Evolutionary conservation across 2,113 vertebrate genomes (phyloP), one percentile per base, ranked within the genome.

Genomic region (Gallinago undulata): DNA sequence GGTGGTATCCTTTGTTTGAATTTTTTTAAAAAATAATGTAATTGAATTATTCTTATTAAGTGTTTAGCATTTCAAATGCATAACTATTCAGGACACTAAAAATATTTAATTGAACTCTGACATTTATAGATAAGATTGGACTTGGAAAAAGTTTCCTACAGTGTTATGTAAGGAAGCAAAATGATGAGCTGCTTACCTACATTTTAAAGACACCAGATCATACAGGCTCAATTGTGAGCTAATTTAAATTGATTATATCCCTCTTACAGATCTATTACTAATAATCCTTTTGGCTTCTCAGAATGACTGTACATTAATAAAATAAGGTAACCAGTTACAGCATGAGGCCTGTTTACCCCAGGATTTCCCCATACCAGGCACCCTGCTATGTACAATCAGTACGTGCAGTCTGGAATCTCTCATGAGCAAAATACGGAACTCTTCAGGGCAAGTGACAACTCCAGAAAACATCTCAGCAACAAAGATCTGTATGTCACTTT

Each of bases 161-260:
- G 10, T 4, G 55, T 70, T 74, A 84, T 37, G 19, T 81, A 75
- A 80, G 56, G 33, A 67, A 96, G 70, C 30, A 94, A 70, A 86
- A 89, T 50, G 59, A 94, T 93, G 91, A 92, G 60, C 59, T 69
- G 39, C 90, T 96, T 80, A 51, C 39, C 66, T 60, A 64, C 35
- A 66, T 79, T 95, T 82, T 73, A 88, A 95, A 70, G 83, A 41
- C 69, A 93, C 39, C 72, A 86, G 57, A 93, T 89, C 94, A 74
- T 80, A 39, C 47, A 77, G 83, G 43, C 90, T 91, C 69, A 93
- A 4, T 25, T 22, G 4, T 57, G 92, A 97, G 91, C 80, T 96
- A 94, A 96, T 97, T 97, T 95, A 84, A 96, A 96, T 81, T 45
- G 16, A 69, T 88, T 91, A 87, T 41, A 86, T 80, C 90, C 87